Evolutionary conservation across 2,113 vertebrate genomes (phyloP), one percentile per base, ranked within the genome.

Genomic region (Artemisiospiza belli): DNA sequence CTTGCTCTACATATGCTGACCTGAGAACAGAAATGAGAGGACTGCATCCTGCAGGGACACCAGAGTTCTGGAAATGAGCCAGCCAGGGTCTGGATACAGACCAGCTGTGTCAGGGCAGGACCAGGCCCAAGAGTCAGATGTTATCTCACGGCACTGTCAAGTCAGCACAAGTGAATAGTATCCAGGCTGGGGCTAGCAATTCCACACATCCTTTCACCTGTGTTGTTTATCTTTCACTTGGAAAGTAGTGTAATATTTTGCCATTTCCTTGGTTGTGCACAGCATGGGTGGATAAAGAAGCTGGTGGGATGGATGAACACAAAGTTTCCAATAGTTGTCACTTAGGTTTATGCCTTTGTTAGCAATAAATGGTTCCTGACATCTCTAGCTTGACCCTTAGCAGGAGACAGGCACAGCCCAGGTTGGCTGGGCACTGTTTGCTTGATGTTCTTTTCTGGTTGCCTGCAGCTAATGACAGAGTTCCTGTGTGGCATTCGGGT

Each of bases 401-500:
- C 15, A 80, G 73, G 81, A 92, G 43, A 37, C 10, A 82, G 41
- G 23, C 19, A 21, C 35, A 44, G 63, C 12, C 43, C 31, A 39
- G 31, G 9, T 7, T 79, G 24, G 59, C n/a, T 69, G 77, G 67
- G 35, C 22, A 47, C 19, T 10, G 23, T 43, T 89, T 82, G 35
- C 18, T 47, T 39, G 33, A 66, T 78, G 62, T 46, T 64, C 15
- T 83, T 74, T 90, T 90, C 66, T 69, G 5, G n/a, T 19, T 74
- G 3, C 49, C 63, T 94, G 43, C 75, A 99, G 99, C 97, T 99
- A 18, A 98, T 99, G 98, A 98, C 99, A 1, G 99, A 99, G 94
- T 97, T 99, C 84, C 98, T 99, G 9, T 97, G 96, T 72, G 99
- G 99, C 81, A 98, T 99, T 49, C 98, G 99, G 12, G 99, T 99